phyloP scores from a whole-genome alignment of 2,888 invertebrate species.

The Drosophila pseudotakahashii region DNA sequence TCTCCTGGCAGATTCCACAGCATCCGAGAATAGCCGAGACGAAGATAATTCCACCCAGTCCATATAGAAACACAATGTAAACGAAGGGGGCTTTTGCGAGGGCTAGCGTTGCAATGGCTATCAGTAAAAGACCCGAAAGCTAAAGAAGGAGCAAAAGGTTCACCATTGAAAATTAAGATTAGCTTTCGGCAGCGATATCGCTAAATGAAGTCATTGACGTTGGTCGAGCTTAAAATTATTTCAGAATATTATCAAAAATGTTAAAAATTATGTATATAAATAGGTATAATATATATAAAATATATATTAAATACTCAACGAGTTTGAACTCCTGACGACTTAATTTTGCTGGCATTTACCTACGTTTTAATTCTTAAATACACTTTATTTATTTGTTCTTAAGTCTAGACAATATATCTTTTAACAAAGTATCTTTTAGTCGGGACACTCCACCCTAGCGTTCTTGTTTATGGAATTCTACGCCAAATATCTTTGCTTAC shows the following conservation, averaged over 20 bases:
- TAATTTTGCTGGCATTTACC: too few relatives aligned
- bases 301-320: too few relatives aligned
- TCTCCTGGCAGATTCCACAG: slow-evolving; percentile 76
- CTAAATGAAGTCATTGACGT: slow-evolving; percentile 11
- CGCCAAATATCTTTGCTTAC: too few relatives aligned
- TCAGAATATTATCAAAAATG: background rate
- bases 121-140: slow-evolving; percentile 70
- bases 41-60: slow-evolving; percentile 69
- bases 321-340: too few relatives aligned
- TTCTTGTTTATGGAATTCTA: too few relatives aligned
- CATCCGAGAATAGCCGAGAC: slow-evolving; percentile 73
- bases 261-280: background rate
- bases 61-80: slow-evolving; percentile 65
- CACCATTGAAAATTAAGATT: slow-evolving; percentile 26
- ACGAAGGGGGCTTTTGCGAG: slow-evolving; percentile 60
- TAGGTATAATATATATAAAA: too few relatives aligned
- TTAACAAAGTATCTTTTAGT: too few relatives aligned
- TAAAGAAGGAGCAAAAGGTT: slow-evolving; percentile 26
- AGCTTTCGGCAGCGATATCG: slow-evolving; percentile 8
- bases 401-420: too few relatives aligned
- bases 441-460: too few relatives aligned
- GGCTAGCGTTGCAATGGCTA: slow-evolving; percentile 61
- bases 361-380: too few relatives aligned
- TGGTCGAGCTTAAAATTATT: background rate
- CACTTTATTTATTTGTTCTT: too few relatives aligned